phyloP scores from a whole-genome alignment of 2,113 vertebrate species.

The Dermatemys mawii region DNA sequence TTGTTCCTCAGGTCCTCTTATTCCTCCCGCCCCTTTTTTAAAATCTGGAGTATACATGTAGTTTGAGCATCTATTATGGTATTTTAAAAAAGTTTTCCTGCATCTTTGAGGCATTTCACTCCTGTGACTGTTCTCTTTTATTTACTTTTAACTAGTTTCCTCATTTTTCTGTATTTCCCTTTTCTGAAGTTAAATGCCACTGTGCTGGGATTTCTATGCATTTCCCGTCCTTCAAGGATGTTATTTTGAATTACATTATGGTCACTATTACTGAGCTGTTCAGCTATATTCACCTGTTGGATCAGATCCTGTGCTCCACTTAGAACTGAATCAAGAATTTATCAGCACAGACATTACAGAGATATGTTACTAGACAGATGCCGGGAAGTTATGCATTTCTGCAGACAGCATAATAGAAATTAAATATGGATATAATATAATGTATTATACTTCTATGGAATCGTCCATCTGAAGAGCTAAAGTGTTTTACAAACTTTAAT shows the following conservation, averaged over 20 bases:
- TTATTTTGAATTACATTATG: too few relatives aligned
- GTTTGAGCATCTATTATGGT: too few relatives aligned
- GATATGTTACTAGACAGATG: background rate
- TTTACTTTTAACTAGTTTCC: background rate
- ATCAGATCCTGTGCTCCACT: too few relatives aligned
- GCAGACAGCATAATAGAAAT: constrained; percentile 16
- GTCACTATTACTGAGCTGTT: too few relatives aligned
- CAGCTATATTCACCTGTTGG: too few relatives aligned
- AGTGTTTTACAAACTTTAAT: background rate
- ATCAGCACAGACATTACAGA: background rate
- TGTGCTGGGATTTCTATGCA: background rate
- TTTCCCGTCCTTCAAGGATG: too few relatives aligned
- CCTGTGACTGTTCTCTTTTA: background rate
- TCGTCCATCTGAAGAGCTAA: background rate
- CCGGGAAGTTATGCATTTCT: background rate
- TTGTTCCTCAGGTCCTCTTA: too few relatives aligned
- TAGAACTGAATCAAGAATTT: too few relatives aligned
- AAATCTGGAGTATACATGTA: too few relatives aligned
- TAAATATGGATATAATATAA: background rate
- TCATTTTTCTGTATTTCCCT: background rate
- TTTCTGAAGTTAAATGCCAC: background rate
- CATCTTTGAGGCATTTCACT: background rate
- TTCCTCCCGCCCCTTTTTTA: too few relatives aligned
- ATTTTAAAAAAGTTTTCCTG: too few relatives aligned
- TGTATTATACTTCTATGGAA: background rate